These are phyloP conservation scores for Digitonthophagus gazella DNA, from an alignment of 2,888 invertebrate genomes.

Conservation along the genomic window DNA sequence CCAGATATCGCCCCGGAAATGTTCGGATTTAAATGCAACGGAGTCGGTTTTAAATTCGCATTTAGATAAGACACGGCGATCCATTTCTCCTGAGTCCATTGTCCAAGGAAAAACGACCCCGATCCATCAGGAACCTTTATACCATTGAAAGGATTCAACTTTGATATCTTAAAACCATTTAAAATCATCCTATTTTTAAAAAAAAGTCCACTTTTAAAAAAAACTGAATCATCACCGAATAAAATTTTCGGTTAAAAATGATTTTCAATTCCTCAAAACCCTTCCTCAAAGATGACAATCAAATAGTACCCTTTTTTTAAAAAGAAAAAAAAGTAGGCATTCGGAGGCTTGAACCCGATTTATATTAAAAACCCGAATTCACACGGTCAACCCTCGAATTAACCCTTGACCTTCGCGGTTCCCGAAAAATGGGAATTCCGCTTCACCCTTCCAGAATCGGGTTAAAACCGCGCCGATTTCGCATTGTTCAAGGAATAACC, in stretches of 20 bases:
- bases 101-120: conserved; percentile 27
- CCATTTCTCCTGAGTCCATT: conserved; percentile 45
- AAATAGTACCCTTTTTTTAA: too few species aligned
- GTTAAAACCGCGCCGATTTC: conserved; percentile 41
- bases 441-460: conserved; percentile 41
- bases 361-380: conserved; percentile 36
- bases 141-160: not conserved
- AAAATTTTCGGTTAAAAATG: too few species aligned
- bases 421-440: conserved; percentile 35
- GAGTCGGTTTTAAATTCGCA: conserved; percentile 48
- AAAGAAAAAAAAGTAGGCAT: too few species aligned
- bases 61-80: conserved; percentile 53
- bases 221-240: too few species aligned
- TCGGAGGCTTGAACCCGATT: conserved; percentile 2
- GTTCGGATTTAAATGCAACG: conserved; percentile 53
- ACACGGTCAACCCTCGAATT: conserved; percentile 41
- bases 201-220: too few species aligned
- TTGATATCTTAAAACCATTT: too few species aligned
- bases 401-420: conserved; percentile 33
- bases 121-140: not conserved
- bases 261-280: too few species aligned
- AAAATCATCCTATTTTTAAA: too few species aligned
- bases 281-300: too few species aligned
- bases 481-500: conserved; percentile 37
- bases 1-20: conserved; percentile 26